Base-by-base conservation (phyloP, 2,113 vertebrate species). In the Cottus gobio region DNA sequence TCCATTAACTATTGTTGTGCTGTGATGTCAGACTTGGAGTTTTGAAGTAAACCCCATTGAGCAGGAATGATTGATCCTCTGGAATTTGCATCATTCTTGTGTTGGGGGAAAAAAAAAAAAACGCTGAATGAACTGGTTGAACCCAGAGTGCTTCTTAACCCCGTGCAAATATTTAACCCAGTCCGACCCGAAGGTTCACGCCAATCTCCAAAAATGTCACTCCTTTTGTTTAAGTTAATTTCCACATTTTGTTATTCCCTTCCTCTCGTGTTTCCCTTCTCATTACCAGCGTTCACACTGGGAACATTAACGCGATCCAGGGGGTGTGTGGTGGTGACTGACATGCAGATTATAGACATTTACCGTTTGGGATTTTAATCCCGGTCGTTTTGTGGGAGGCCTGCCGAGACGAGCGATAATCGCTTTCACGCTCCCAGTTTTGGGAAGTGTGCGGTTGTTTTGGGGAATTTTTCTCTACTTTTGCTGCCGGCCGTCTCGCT, bases 141-240 rank as follows among this genome's bases (percentile, higher is more conserved):
- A 70, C 12, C 3, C 28, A 54, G 50, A 4, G 26, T 66, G 66
- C 37, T 34, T 7, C 76, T 44, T 52, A 71, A 76, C 64, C 24
- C 62, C 5, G 42, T 82, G 76, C 80, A 80, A 87, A 87, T 82
- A 67, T 86, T 90, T 80, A 69, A 83, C 56, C 24, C 22, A 64
- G 2, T 69, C 71, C 71, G 67, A 82, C 75, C 78, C 46, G 31
- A 56, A 37, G 3, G 9, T 63, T 84, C 65, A 62, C 31, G 3
- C 20, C 12, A n/a, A 31, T 37, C 46, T 73, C 31, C 26, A 5
- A 16, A 58, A 7, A 63, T 57, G 64, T 44, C 20, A 22, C 60
- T n/a, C 52, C 39, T 54, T 60, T 52, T 50, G 20, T 67, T 63
- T 15, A 26, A 60, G 13, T 75, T 69, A 0, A 64, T 34, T 39